phyloP scores from a whole-genome alignment of 92 coral and sea anemone genomes.

The Porites cylindrica region DNA sequence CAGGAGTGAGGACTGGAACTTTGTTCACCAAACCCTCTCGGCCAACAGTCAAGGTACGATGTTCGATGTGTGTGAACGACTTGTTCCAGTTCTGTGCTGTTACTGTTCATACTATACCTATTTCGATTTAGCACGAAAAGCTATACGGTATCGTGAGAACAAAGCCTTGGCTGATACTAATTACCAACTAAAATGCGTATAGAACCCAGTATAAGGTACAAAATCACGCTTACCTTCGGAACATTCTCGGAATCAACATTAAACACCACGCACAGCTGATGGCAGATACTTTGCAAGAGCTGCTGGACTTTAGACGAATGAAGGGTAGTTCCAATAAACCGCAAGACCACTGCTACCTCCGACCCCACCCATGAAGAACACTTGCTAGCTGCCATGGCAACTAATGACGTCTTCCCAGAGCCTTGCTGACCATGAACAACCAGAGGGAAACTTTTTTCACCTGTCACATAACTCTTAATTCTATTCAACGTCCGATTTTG shows the following conservation, averaged over 20 bases:
- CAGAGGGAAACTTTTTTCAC: constrained; percentile 70
- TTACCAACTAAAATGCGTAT: too few relatives aligned
- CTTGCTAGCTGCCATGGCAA: constrained; percentile 94
- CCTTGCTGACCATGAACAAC: constrained; percentile 91
- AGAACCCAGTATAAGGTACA: not conserved
- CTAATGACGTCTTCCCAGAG: constrained; percentile 88
- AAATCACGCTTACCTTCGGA: constrained; percentile 71
- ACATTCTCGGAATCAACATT: constrained; percentile 58
- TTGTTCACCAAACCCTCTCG: too few relatives aligned
- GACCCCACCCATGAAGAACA: constrained; percentile 69
- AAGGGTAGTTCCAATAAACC: constrained; percentile 89
- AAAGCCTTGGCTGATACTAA: too few relatives aligned
- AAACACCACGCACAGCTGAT: constrained; percentile 76
- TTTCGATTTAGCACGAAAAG: too few relatives aligned
- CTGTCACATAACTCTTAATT: constrained; percentile 68
- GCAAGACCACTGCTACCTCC: constrained; percentile 72
- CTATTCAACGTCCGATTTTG: constrained; percentile 53
- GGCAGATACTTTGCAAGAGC: constrained; percentile 75
- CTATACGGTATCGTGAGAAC: too few relatives aligned
- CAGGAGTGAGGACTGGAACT: too few relatives aligned
- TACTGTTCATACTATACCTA: too few relatives aligned
- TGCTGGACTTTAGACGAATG: constrained; percentile 80
- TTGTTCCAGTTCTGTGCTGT: too few relatives aligned
- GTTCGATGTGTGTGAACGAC: too few relatives aligned
- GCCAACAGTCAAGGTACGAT: too few relatives aligned